These are phyloP conservation scores for Pseudococcus viburni DNA, from an alignment of 2,888 invertebrate species.

Conservation along the genomic window DNA sequence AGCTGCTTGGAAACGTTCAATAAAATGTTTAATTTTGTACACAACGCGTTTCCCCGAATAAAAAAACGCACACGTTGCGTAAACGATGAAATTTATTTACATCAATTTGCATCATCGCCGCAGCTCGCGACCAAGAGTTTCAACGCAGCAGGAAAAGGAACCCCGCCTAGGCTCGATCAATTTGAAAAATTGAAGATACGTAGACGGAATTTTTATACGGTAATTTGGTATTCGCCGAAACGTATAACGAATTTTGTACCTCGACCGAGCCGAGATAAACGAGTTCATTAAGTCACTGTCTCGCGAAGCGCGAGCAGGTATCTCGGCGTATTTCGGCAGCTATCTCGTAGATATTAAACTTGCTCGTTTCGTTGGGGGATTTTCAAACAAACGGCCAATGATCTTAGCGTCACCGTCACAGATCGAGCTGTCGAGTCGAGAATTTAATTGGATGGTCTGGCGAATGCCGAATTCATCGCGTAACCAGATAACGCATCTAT, in stretches of 20 bases:
- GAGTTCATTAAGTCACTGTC: constrained; percentile 45
- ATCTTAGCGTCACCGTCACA: too few relatives aligned
- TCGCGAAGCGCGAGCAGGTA: background rate
- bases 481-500: background rate
- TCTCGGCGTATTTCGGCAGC: background rate
- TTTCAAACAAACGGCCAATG: too few relatives aligned
- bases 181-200: constrained; percentile 41
- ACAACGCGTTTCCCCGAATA: background rate
- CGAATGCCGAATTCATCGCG: too few relatives aligned
- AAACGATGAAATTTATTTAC: constrained; percentile 44
- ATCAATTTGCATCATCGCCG: constrained; percentile 24
- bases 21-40: constrained; percentile 34
- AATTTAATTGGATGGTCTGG: too few relatives aligned
- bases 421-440: too few relatives aligned
- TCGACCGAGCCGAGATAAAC: background rate
- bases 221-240: constrained; percentile 36
- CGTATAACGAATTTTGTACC: constrained; percentile 34
- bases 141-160: background rate
- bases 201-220: constrained; percentile 36
- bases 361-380: too few relatives aligned
- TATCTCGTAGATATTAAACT: background rate
- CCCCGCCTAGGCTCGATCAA: background rate
- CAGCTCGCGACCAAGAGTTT: background rate
- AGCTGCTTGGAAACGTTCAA: background rate
- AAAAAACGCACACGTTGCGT: background rate